phyloP scores from a whole-genome alignment of 2,113 vertebrate species.

The Pristiophorus japonicus region DNA sequence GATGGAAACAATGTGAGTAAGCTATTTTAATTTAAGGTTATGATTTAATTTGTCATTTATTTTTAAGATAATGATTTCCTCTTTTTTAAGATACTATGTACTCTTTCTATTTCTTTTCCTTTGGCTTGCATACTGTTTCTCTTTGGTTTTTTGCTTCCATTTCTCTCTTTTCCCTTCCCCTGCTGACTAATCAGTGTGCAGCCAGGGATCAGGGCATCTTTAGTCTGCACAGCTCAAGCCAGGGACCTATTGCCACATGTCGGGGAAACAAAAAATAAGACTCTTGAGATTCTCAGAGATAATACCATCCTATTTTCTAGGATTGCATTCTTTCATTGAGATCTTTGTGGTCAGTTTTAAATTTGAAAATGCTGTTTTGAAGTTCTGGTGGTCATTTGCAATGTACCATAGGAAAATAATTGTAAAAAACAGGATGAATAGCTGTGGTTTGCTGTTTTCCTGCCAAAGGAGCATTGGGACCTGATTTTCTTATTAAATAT shows the following conservation, averaged over 20 bases:
- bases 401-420: neutral
- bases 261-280: neutral
- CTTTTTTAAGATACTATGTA: neutral
- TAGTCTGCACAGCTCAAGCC: neutral
- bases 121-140: neutral
- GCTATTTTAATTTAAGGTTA: neutral
- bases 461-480: neutral
- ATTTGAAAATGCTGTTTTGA: neutral
- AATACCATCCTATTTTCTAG: neutral
- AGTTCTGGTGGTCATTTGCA: neutral
- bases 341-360: neutral
- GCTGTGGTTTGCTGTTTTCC: neutral
- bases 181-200: neutral
- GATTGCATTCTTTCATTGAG: no score
- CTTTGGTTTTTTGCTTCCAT: neutral
- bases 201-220: neutral
- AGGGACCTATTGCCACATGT: neutral
- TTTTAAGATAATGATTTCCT: neutral
- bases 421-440: neutral
- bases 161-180: neutral
- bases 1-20: neutral
- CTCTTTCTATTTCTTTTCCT: neutral
- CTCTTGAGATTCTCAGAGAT: neutral
- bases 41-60: neutral
- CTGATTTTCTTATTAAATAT: neutral